Conservation (phyloP, 2,113 vertebrate genomes). For the Bothrops jararaca region DNA sequence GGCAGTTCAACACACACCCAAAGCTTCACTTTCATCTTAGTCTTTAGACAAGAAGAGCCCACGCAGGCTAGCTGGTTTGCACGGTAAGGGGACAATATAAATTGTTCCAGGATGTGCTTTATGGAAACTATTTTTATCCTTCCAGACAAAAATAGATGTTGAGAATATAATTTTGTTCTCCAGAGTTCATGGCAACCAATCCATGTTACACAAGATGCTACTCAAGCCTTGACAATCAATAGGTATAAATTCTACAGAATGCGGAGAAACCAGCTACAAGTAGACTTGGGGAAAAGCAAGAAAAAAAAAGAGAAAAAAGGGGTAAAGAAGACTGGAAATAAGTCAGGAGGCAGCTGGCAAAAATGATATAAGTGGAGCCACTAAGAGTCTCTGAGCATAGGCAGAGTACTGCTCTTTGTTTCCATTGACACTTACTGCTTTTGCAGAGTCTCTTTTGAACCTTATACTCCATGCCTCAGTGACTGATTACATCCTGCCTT, state of each 20-base stretch:
- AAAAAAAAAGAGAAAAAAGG: not conserved
- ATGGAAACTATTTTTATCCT: slow-evolving; percentile 11
- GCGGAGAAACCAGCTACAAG: not conserved
- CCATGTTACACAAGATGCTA: not conserved
- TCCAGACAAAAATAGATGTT: slow-evolving; percentile 24
- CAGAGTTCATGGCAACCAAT: slow-evolving; percentile 2
- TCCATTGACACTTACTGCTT: not conserved
- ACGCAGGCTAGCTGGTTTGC: not conserved
- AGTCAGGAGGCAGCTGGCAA: not conserved
- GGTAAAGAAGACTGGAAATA: not conserved
- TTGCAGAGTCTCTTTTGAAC: not conserved
- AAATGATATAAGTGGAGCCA: not conserved
- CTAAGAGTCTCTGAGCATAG: not conserved
- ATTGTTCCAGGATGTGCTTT: slow-evolving; percentile 16
- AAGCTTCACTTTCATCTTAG: not conserved
- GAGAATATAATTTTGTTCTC: slow-evolving; percentile 6
- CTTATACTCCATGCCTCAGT: not conserved
- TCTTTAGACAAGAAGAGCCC: slow-evolving; percentile 4
- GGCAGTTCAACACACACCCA: not conserved
- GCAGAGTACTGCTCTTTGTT: not conserved
- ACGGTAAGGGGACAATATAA: not conserved
- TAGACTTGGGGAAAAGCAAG: not conserved
- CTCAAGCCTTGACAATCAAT: not conserved
- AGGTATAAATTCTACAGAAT: not conserved
- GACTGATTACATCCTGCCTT: not conserved